phyloP scores from a whole-genome alignment of 2,797 vertebrate species.

The Darevskia mixta region DNA sequence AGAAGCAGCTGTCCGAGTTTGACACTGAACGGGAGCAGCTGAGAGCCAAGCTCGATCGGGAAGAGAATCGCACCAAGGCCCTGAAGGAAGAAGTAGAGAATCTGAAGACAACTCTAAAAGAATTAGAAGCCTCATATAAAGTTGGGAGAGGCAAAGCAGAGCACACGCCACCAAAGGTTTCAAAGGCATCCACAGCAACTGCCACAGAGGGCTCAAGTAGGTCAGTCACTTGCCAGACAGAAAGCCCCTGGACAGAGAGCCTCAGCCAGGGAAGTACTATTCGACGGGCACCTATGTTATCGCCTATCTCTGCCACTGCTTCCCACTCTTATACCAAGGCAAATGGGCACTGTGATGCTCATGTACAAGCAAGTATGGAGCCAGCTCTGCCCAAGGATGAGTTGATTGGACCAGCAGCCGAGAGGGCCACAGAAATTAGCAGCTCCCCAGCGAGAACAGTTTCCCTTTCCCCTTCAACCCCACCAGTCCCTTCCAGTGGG shows the following conservation, averaged over 20 bases:
- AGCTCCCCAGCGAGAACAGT: slow-evolving; percentile 74
- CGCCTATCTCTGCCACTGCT: slow-evolving; percentile 62
- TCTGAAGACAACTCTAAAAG: slow-evolving; percentile 81
- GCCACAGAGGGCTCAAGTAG: slow-evolving; percentile 66
- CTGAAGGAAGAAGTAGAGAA: slow-evolving; percentile 88
- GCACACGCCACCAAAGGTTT: slow-evolving; percentile 47
- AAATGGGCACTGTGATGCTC: slow-evolving; percentile 82
- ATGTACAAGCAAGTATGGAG: slow-evolving; percentile 67
- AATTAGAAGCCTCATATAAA: slow-evolving; percentile 72
- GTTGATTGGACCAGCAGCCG: slow-evolving; percentile 49
- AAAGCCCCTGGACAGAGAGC: slow-evolving; percentile 70
- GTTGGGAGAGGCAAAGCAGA: neutral
- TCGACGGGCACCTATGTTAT: slow-evolving; percentile 24
- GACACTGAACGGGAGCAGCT: slow-evolving; percentile 90
- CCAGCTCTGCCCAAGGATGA: slow-evolving; percentile 64
- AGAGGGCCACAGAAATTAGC: slow-evolving; percentile 82
- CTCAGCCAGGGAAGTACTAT: neutral
- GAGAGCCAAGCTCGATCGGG: slow-evolving; percentile 85
- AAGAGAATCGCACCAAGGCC: slow-evolving; percentile 87
- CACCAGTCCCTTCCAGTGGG: slow-evolving; percentile 76
- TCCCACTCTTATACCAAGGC: slow-evolving; percentile 71
- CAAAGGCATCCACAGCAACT: slow-evolving; percentile 55
- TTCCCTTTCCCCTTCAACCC: slow-evolving; percentile 73
- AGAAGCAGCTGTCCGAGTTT: slow-evolving; percentile 90
- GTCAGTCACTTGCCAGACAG: slow-evolving; percentile 86